These are phyloP conservation scores for Aelia acuminata DNA, from an alignment of 2,888 invertebrate species.

Conservation along the genomic window DNA sequence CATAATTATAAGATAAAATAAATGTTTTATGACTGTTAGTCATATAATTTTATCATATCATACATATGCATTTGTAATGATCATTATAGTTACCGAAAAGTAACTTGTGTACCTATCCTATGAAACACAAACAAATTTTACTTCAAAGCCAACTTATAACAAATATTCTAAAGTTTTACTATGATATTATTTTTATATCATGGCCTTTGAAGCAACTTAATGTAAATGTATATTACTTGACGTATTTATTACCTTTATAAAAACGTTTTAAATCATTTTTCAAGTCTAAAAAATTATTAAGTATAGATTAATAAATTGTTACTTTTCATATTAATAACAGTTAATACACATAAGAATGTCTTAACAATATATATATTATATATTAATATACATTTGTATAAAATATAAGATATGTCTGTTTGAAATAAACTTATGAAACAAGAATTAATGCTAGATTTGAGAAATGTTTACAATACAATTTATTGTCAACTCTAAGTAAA, in stretches of 20 bases:
- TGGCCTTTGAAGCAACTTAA: not conserved
- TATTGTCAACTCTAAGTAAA: constrained; percentile 65
- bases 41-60: too few relatives aligned
- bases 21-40: too few relatives aligned
- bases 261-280: not conserved
- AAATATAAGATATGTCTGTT: constrained; percentile 64
- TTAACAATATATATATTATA: constrained; percentile 52
- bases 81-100: too few relatives aligned
- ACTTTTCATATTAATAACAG: constrained; percentile 41
- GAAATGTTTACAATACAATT: constrained; percentile 60
- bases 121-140: too few relatives aligned
- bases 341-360: constrained; percentile 50
- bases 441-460: constrained; percentile 60
- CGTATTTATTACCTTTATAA: constrained; percentile 24
- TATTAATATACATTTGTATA: constrained; percentile 49
- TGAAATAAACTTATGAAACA: constrained; percentile 61
- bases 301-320: constrained; percentile 46
- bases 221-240: not conserved
- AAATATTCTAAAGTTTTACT: not conserved
- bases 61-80: too few relatives aligned
- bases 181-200: not conserved
- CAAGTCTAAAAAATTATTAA: constrained; percentile 42
- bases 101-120: too few relatives aligned
- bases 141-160: constrained; percentile 1
- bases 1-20: too few relatives aligned